Percentiles rank a stretch among this genome's conserved stretches.
Conservation (phyloP, 2,113 vertebrate genomes). For the Thunnus maccoyii region DNA sequence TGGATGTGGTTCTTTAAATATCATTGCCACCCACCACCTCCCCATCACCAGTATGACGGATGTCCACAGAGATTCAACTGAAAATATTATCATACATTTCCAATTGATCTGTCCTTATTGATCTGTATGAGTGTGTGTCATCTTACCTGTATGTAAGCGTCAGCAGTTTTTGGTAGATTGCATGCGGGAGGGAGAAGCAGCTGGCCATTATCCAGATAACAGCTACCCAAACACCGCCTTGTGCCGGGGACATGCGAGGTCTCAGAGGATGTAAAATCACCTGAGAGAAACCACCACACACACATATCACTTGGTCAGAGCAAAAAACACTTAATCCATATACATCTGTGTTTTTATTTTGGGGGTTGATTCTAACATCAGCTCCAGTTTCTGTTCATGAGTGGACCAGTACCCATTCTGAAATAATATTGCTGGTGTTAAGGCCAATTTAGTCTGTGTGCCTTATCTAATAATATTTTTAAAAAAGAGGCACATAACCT, state of each 20-base stretch:
- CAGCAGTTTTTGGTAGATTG: slow-evolving; percentile 95
- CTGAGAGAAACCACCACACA: slow-evolving; percentile 70
- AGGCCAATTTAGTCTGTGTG: too few relatives aligned
- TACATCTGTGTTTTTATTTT: background rate
- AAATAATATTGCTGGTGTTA: background rate
- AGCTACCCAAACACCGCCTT: slow-evolving; percentile 87
- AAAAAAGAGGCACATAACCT: too few relatives aligned
- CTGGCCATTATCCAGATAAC: slow-evolving; percentile 94
- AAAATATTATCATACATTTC: background rate
- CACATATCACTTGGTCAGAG: background rate
- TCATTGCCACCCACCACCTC: too few relatives aligned
- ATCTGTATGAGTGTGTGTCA: background rate
- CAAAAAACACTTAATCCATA: background rate
- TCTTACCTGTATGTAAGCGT: slow-evolving; percentile 86
- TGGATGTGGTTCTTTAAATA: too few relatives aligned
- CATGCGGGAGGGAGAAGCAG: slow-evolving; percentile 95
- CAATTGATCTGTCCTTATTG: background rate
- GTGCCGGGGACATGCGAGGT: slow-evolving; percentile 88
- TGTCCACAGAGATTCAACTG: too few relatives aligned
- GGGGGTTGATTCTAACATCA: background rate
- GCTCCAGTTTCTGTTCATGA: background rate
- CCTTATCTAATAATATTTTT: too few relatives aligned
- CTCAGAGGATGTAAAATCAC: slow-evolving; percentile 94
- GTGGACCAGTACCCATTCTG: background rate
- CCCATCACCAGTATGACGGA: too few relatives aligned